Percentiles rank a stretch among this genome's conserved stretches.
These are phyloP conservation scores for Amblyornis subalaris DNA, from an alignment of 2,113 vertebrate genomes.

Conservation along the genomic window DNA sequence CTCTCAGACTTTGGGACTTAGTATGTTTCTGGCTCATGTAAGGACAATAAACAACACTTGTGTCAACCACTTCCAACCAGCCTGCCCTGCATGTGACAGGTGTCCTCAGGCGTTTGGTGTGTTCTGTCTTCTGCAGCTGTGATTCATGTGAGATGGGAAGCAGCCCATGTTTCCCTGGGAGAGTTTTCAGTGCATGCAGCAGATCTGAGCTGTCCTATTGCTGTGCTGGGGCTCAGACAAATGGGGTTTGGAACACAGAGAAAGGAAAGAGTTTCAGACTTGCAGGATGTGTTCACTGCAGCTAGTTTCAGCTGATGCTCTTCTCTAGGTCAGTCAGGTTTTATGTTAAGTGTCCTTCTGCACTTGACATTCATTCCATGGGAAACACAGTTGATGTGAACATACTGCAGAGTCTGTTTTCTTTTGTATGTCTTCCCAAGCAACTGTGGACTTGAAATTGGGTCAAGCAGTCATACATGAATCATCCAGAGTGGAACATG, in stretches of 20 bases:
- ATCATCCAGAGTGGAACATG: neutral
- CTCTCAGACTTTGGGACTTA: neutral
- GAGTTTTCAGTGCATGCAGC: neutral
- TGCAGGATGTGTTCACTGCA: neutral
- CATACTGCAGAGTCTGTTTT: neutral
- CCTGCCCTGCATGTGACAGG: neutral
- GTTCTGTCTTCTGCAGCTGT: neutral
- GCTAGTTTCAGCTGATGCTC: neutral
- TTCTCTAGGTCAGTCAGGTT: neutral
- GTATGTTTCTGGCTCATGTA: neutral
- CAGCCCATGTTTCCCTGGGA: neutral
- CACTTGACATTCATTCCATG: neutral
- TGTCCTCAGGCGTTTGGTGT: neutral
- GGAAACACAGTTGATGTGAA: neutral
- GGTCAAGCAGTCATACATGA: neutral
- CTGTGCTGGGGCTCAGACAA: neutral
- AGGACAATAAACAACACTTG: neutral
- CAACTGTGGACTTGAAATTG: neutral
- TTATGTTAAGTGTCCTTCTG: neutral
- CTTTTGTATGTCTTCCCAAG: neutral
- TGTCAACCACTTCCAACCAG: neutral
- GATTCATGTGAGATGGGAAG: neutral
- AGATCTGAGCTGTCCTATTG: neutral
- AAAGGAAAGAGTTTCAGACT: neutral
- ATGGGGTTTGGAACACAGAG: neutral